Percentiles rank a stretch among this genome's conserved stretches.
Evolutionary conservation across 2,888 invertebrate species (phyloP).

Genomic region (Adineta ricciae): DNA sequence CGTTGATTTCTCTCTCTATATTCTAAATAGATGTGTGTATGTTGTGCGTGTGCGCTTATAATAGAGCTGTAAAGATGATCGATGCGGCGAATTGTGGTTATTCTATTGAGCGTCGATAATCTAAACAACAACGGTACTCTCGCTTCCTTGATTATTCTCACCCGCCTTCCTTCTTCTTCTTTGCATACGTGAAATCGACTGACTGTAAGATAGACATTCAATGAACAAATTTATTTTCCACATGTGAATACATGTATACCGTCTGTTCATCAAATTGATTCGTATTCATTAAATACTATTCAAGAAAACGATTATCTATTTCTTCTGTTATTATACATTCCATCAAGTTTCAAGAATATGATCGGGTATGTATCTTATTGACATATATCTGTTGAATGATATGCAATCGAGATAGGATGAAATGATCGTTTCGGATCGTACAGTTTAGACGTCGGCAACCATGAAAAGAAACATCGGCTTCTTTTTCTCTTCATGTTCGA

Average conservation of each 20-base stretch:
- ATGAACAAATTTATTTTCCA: neutral
- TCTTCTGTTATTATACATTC: neutral
- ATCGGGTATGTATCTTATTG: neutral
- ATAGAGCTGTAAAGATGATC: neutral
- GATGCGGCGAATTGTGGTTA: constrained; percentile 5
- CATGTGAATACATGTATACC: neutral
- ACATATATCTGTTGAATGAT: neutral
- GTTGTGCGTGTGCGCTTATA: neutral
- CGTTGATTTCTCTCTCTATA: neutral
- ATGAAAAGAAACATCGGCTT: too few species aligned
- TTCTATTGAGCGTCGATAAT: constrained; percentile 5
- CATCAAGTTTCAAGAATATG: neutral
- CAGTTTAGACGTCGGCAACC: too few species aligned
- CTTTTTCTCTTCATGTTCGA: too few species aligned
- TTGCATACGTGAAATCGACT: neutral
- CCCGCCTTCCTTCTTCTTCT: neutral
- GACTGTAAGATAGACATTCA: neutral
- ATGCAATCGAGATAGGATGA: neutral
- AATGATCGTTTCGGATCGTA: neutral
- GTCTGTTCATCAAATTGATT: neutral
- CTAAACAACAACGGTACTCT: constrained; percentile 9
- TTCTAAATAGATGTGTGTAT: neutral
- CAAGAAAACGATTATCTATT: neutral
- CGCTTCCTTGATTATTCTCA: neutral
- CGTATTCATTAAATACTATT: constrained; percentile 1